Evolutionary conservation across 2,797 vertebrate genomes (phyloP).

Genomic region (Chromobotia macracanthus): DNA sequence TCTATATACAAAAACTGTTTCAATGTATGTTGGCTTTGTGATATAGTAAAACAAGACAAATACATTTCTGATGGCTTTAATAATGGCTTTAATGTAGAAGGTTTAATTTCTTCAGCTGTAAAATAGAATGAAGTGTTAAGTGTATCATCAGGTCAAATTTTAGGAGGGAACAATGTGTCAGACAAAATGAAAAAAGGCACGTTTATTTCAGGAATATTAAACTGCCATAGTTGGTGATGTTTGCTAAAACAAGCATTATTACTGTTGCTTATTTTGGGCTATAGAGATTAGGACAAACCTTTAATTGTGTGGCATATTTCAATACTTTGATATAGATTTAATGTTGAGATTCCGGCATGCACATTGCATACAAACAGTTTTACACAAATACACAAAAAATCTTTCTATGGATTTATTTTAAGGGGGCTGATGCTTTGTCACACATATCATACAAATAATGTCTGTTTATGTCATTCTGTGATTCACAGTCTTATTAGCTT

Average conservation of each 20-base stretch:
- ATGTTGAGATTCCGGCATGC: neutral
- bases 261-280: neutral
- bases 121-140: slow-evolving; percentile 41
- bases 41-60: slow-evolving; percentile 4
- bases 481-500: slow-evolving; percentile 37
- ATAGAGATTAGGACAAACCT: neutral
- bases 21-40: neutral
- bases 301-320: neutral
- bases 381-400: neutral
- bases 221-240: neutral
- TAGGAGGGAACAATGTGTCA: neutral
- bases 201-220: neutral
- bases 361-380: neutral
- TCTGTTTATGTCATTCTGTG: slow-evolving; percentile 8
- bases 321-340: neutral
- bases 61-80: slow-evolving; percentile 12
- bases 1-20: too few relatives aligned
- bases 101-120: slow-evolving; percentile 3
- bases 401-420: slow-evolving; percentile 5
- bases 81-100: neutral
- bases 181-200: neutral
- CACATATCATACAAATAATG: slow-evolving; percentile 9
- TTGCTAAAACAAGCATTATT: neutral
- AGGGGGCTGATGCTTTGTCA: slow-evolving; percentile 11
- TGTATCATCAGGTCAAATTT: neutral